A percentile compares a stretch with the other conserved stretches of the same genome.
Conservation (phyloP, 2,888 invertebrate species). For the Rhaphigaster nebulosa region DNA sequence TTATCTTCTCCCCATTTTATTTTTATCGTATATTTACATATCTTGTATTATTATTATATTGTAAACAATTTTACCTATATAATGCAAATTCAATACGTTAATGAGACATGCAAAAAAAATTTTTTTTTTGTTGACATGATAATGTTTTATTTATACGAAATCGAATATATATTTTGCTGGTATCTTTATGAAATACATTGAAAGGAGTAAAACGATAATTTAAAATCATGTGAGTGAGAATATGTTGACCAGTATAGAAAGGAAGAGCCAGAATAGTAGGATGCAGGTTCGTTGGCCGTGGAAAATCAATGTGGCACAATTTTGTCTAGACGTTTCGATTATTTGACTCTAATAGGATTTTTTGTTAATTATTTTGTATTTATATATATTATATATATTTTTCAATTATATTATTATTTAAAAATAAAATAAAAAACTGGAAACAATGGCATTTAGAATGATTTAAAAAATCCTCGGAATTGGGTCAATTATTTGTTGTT, state of each 20-base stretch:
- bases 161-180: not conserved
- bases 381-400: not conserved
- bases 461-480: not conserved
- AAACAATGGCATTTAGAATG: not conserved
- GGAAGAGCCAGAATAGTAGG: not conserved
- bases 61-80: no score
- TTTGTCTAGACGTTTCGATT: constrained; percentile 49
- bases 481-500: not conserved
- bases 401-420: not conserved
- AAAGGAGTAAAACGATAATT: not conserved
- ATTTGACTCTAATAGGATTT: not conserved
- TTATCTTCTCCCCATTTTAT: no score
- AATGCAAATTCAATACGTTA: no score
- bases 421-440: not conserved
- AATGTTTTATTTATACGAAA: not conserved
- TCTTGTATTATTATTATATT: no score
- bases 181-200: not conserved
- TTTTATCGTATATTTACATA: no score
- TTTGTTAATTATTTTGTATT: not conserved
- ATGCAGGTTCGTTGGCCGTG: constrained; percentile 33
- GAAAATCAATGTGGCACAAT: constrained; percentile 46
- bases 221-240: not conserved
- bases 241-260: constrained; percentile 1
- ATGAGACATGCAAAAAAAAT: no score
- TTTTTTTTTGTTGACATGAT: not conserved